Evolutionary conservation across 2,888 invertebrate species (phyloP), one percentile per base, ranked within the genome.

Genomic region (Rhingia rostrata): DNA sequence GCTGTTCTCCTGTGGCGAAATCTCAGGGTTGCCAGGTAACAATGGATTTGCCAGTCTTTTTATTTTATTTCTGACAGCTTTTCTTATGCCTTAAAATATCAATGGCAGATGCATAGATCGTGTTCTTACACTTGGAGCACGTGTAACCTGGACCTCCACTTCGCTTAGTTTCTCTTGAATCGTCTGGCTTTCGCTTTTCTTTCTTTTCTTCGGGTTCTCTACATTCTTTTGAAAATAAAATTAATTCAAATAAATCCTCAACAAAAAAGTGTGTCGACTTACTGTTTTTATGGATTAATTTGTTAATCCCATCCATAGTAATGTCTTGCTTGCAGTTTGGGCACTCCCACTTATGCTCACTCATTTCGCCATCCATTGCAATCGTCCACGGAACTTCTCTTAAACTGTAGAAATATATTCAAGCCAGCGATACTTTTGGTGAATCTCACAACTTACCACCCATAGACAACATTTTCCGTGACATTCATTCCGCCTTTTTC

Each of bases 41-140:
- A n/a, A n/a, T n/a, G n/a, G n/a, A n/a, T n/a, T n/a, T n/a, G 22
- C 22, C 2, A 22, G 22, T 22, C 1, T 22, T 22, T 22, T 22
- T 35, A 49, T 33, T 73, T 74, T 81, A 82, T 67, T 87, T 81
- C 32, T 67, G 73, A 91, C 94, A 95, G 87, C 91, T 92, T 88
- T 94, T 96, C 89, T 94, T 97, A 92, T 98, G 98, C 88, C 94
- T 96, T 84, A 98, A 93, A 90, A 97, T 95, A 90, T 98, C 97
- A 30, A 96, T 95, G 4, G 96, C 95, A 9, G 96, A 95, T 86
- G 97, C 92, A 88, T 93, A 93, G 74, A 97, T 91, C 4, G 93
- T 93, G 87, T 94, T 92, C 3, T 93, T 92, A 91, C 98, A 98
- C 87, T 91, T 92, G 7, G 93, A 92, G 90, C 98, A 98, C 87